Base-by-base conservation (phyloP, 2,888 invertebrate species). In the Scaeva pyrastri region DNA sequence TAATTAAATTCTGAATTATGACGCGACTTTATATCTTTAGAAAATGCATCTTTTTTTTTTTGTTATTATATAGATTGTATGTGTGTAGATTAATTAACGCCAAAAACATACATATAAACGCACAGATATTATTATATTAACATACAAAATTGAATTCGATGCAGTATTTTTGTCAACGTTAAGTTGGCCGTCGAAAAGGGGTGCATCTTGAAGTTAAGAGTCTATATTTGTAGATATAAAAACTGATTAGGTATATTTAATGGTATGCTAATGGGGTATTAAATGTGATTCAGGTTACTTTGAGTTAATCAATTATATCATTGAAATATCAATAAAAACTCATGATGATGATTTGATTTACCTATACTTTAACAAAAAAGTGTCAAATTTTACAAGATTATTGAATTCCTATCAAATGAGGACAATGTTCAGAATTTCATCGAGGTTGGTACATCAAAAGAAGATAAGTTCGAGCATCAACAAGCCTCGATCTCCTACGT, bases 1-100 rank as follows among this genome's bases (percentile, higher is more conserved):
- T 82, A 77, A 83, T 84, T 84, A 74, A 48, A 84, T 75, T 50
- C 52, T 76, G 62, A 85, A 68, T 76, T 80, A 84, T 79, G 50
- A 56, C 26, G 62, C 26, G 50, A 14, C 6, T 41, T 41, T 7
- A 21, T 48, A 26, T 19, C 23, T 14, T 2, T 2, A 48, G 16
- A 10, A 45, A 12, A 23, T 66, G 12, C 10, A 77, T 64, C 56
- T 64, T 64, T 68, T 16, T 50, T 19, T 12, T 31, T 16, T 7
- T 58, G 19, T 58, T 11, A 21, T 36, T 7, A 7, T 39, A 1
- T 23, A n/a, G 8, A n/a, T 21, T 21, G 31, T 26, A 31, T 31
- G 8, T 16, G 43, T 43, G 31, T 31, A 41, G 23, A 71, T 26
- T 62, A 74, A 84, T 84, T 79, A 79, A 74, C 43, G 74, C 80